Conservation (phyloP, 2,888 invertebrate genomes). For the Apeira syringaria region DNA sequence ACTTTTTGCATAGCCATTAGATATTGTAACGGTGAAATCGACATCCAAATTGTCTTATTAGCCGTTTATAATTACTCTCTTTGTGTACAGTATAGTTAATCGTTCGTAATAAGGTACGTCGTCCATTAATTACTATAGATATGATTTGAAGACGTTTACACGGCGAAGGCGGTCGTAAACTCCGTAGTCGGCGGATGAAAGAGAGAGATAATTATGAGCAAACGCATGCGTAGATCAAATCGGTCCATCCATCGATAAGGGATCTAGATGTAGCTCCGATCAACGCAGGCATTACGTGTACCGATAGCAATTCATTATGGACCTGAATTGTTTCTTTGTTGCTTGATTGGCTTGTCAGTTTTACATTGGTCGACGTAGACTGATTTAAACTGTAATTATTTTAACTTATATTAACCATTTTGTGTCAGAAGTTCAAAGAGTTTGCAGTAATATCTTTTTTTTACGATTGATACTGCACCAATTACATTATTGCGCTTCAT, state of each 20-base stretch:
- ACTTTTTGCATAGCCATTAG: slow-evolving; percentile 17
- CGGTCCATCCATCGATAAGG: slow-evolving; percentile 75
- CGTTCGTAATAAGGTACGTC: slow-evolving; percentile 61
- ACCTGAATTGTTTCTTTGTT: slow-evolving; percentile 36
- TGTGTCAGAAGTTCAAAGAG: too few relatives aligned
- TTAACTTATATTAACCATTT: slow-evolving; percentile 26
- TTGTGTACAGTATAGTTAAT: slow-evolving; percentile 59
- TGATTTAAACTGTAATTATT: slow-evolving; percentile 22
- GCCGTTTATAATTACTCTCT: slow-evolving; percentile 41
- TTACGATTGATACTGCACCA: too few relatives aligned
- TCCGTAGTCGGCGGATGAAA: slow-evolving; percentile 77
- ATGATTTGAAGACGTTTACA: slow-evolving; percentile 66
- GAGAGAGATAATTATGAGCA: slow-evolving; percentile 76
- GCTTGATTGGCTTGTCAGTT: slow-evolving; percentile 24
- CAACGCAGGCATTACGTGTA: slow-evolving; percentile 52
- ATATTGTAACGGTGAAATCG: slow-evolving; percentile 35
- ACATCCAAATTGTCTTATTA: slow-evolving; percentile 41
- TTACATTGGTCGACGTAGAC: slow-evolving; percentile 18
- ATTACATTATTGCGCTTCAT: too few relatives aligned
- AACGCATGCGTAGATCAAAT: slow-evolving; percentile 81
- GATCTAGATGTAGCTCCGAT: slow-evolving; percentile 58
- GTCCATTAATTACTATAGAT: slow-evolving; percentile 75
- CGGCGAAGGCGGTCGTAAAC: slow-evolving; percentile 67
- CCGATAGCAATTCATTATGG: slow-evolving; percentile 53
- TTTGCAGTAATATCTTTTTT: too few relatives aligned